phyloP scores from a whole-genome alignment of 1,140 invertebrate species.

The Belonocnema kinseyi region DNA sequence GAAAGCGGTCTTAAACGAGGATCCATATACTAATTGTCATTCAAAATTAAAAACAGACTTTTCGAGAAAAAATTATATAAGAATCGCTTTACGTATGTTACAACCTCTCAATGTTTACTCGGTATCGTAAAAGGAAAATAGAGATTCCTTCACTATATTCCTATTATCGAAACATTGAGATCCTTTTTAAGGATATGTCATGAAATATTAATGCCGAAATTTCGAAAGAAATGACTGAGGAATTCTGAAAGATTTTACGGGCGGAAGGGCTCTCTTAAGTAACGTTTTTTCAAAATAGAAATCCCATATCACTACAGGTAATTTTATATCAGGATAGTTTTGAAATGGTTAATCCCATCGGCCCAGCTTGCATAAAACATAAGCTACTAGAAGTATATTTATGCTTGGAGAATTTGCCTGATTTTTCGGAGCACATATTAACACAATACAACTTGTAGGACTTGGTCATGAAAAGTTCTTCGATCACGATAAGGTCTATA shows the following conservation, averaged over 20 bases:
- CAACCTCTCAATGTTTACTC: not conserved
- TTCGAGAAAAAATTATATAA: not conserved
- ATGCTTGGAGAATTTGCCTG: slow-evolving; percentile 52
- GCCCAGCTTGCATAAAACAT: slow-evolving; percentile 57
- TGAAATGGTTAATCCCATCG: slow-evolving; percentile 31
- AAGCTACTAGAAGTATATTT: slow-evolving; percentile 64
- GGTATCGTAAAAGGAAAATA: not conserved
- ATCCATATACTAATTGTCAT: not conserved
- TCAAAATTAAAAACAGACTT: not conserved
- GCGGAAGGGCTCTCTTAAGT: slow-evolving; percentile 53
- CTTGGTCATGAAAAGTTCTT: too few relatives aligned
- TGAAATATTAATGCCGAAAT: slow-evolving; percentile 38
- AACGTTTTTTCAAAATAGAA: slow-evolving; percentile 57
- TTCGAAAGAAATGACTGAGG: slow-evolving; percentile 29
- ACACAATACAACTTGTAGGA: too few relatives aligned
- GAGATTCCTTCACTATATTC: slow-evolving; percentile 48
- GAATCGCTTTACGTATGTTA: not conserved
- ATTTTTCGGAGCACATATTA: too few relatives aligned
- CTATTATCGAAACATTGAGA: slow-evolving; percentile 40
- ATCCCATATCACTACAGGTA: slow-evolving; percentile 50
- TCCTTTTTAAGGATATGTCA: slow-evolving; percentile 49
- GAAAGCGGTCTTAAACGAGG: not conserved
- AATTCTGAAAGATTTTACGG: slow-evolving; percentile 52
- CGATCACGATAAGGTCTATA: too few relatives aligned
- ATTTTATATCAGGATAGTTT: slow-evolving; percentile 64